Evolutionary conservation across 2,888 invertebrate genomes (phyloP).

Genomic region (Molorchus minor): DNA sequence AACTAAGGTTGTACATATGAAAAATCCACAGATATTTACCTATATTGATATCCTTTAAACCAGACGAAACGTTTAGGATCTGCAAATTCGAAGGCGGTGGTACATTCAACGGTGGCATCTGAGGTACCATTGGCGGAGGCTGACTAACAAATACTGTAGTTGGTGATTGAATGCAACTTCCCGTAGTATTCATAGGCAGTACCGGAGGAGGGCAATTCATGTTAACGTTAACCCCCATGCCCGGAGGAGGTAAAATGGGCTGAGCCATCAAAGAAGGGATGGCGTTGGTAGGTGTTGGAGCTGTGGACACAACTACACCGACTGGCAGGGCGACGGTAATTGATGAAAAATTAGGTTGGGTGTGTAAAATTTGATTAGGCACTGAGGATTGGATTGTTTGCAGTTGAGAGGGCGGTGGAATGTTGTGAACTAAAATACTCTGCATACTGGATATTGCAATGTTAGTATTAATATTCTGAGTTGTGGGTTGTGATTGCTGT

Average conservation of each 20-base stretch:
- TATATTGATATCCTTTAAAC: conserved; percentile 55
- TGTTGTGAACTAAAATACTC: conserved; percentile 50
- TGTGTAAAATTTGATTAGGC: conserved; percentile 24
- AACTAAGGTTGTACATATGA: not conserved
- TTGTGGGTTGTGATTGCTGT: conserved; percentile 22
- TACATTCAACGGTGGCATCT: conserved; percentile 61
- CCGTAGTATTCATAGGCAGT: conserved; percentile 27
- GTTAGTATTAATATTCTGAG: conserved; percentile 9
- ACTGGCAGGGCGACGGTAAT: conserved; percentile 50
- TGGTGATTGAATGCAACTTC: conserved; percentile 43
- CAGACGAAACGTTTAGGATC: conserved; percentile 25
- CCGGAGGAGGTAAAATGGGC: conserved; percentile 60
- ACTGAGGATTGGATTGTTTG: conserved; percentile 31
- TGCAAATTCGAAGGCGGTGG: conserved; percentile 62
- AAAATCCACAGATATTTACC: conserved; percentile 57
- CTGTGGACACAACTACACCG: conserved; percentile 45
- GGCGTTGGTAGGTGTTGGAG: conserved; percentile 40
- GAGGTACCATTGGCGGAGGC: conserved; percentile 54
- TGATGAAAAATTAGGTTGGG: conserved; percentile 39
- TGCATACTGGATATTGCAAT: conserved; percentile 43
- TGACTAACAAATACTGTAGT: conserved; percentile 56
- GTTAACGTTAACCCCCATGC: conserved; percentile 48
- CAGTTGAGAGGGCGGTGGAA: conserved; percentile 43
- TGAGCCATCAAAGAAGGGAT: conserved; percentile 62
- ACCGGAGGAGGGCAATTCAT: conserved; percentile 43